Conservation (phyloP, 2,888 invertebrate species). For the Carcina quercana region DNA sequence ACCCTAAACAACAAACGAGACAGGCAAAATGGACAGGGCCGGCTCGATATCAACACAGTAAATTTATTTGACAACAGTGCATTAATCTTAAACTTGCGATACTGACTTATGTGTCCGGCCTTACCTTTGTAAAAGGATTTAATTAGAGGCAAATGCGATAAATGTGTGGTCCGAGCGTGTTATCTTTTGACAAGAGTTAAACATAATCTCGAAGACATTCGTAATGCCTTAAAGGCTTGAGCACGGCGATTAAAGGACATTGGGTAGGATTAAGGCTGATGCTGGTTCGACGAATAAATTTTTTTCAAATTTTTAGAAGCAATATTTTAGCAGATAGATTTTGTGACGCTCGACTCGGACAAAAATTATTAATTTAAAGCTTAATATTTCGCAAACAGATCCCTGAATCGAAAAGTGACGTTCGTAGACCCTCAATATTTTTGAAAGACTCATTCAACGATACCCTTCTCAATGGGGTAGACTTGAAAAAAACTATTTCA, state of each 20-base stretch:
- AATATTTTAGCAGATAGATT: too few species aligned
- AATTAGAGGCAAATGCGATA: conserved; percentile 47
- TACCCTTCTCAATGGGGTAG: too few species aligned
- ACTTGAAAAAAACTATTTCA: too few species aligned
- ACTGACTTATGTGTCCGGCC: conserved; percentile 23
- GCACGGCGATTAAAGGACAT: conserved; percentile 34
- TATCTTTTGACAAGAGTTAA: conserved; percentile 51
- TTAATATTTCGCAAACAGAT: too few species aligned
- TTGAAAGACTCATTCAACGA: too few species aligned
- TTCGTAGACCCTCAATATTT: too few species aligned
- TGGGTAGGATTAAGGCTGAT: conserved; percentile 28
- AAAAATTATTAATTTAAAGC: too few species aligned
- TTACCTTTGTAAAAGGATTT: conserved; percentile 43
- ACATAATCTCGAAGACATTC: conserved; percentile 47
- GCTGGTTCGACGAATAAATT: too few species aligned
- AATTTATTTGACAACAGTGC: conserved; percentile 62
- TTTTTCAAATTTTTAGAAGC: too few species aligned
- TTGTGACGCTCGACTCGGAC: too few species aligned
- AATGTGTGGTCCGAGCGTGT: conserved; percentile 55
- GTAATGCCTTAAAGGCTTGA: conserved; percentile 43
- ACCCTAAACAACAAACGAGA: conserved; percentile 16
- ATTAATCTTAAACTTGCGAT: conserved; percentile 64
- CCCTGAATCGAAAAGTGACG: too few species aligned
- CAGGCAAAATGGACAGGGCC: conserved; percentile 21
- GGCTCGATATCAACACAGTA: conserved; percentile 49